Evolutionary conservation across 2,113 vertebrate species (phyloP), one percentile per base, ranked within the genome.

Genomic region (Arvicanthis niloticus): DNA sequence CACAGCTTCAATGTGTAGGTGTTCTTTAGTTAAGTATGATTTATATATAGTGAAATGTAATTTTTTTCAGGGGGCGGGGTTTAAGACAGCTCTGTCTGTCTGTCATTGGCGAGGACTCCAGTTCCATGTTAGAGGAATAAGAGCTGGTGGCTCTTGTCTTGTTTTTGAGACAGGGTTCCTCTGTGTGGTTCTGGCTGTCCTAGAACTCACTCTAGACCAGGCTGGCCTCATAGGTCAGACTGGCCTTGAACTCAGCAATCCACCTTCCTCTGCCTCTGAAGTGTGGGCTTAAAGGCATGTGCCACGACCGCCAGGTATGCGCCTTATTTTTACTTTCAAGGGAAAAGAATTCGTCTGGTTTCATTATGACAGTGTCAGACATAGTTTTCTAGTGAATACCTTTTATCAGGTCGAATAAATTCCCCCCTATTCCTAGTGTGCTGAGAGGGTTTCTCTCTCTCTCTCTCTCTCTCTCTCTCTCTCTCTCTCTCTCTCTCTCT

Each of bases 391-490:
- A 51, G 29, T 89, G 60, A 87, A 89, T 85, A 56, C 4, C 31
- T 95, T 92, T 80, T 68, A 75, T 91, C 24, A 88, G 9, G 45
- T 31, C 94, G 48, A 86, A 72, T 45, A 95, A n/a, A 60, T 76
- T 51, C 17, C 9, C 53, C 42, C 75, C 45, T 72, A 9, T 87
- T 95, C 29, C 67, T 90, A 72, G 26, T 94, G 65, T 85, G 13
- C 53, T 73, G 29, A 84, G 45, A 60, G 26, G 89, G 42, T 90
- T 1, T 90, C 22, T 21, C 70, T 72, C 68, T 17, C 68, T n/a
- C 29, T 34, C 68, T 70, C 68, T 7, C 68, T 73, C n/a, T 22
- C 70, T 40, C 37, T 40, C 37, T 70, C 29, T 11, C 24, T 68
- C 56, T 16, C 56, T 13, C 56, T 68, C 29, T 34, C 67, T 34